Conservation (phyloP, 1,140 invertebrate genomes). For the Streblospio benedicti region DNA sequence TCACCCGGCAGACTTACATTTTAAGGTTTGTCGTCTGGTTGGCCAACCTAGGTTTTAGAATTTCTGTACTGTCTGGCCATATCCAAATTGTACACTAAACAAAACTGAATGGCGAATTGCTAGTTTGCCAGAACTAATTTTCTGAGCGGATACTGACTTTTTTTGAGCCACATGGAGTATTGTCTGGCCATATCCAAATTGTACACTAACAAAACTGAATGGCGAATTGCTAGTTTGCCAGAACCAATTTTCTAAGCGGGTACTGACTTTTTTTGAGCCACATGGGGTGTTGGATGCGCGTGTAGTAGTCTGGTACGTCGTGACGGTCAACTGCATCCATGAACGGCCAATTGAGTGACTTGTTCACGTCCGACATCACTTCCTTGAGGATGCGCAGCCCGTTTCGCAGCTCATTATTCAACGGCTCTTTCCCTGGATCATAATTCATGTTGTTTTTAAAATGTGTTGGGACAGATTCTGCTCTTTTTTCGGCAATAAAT, state of each 20-base stretch:
- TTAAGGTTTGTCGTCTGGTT: too few relatives aligned
- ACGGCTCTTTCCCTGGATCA: constrained; percentile 1
- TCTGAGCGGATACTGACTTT: background rate
- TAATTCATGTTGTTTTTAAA: too few relatives aligned
- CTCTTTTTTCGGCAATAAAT: too few relatives aligned
- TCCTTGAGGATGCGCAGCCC: constrained; percentile 41
- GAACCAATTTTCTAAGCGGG: background rate
- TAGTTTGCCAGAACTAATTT: background rate
- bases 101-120: constrained; percentile 4
- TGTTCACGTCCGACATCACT: constrained; percentile 40
- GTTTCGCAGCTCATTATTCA: constrained; percentile 32
- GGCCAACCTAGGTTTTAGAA: too few relatives aligned
- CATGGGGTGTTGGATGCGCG: constrained; percentile 44
- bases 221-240: background rate
- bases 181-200: background rate
- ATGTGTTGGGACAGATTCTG: too few relatives aligned
- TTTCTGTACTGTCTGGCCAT: background rate
- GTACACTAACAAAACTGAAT: background rate
- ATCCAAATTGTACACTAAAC: constrained; percentile 8
- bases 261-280: constrained; percentile 48
- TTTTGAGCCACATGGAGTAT: background rate
- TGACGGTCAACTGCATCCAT: constrained; percentile 38
- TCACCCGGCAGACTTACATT: too few relatives aligned
- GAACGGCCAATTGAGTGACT: constrained; percentile 42
- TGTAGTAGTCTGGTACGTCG: constrained; percentile 42